phyloP scores from a whole-genome alignment of 2,797 vertebrate genomes.

The Ciconia nigra region DNA sequence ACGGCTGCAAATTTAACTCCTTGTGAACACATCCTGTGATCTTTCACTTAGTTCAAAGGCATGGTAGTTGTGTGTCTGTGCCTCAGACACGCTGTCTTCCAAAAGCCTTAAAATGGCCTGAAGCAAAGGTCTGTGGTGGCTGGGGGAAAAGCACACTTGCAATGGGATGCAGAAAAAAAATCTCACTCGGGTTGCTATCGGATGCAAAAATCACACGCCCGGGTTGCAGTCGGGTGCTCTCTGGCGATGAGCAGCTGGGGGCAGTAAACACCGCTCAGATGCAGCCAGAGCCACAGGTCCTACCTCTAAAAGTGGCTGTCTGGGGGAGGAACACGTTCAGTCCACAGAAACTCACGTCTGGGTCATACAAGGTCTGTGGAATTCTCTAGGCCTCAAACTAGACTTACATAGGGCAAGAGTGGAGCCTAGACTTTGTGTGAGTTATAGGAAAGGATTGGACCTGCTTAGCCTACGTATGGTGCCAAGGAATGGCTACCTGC shows the following conservation, averaged over 20 bases:
- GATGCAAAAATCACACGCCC: neutral
- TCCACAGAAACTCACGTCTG: neutral
- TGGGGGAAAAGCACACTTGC: neutral
- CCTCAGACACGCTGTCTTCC: neutral
- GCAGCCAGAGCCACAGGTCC: neutral
- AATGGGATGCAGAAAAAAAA: neutral
- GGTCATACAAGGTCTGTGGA: neutral
- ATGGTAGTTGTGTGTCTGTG: neutral
- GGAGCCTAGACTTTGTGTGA: neutral
- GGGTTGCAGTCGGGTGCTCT: neutral
- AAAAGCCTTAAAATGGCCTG: neutral
- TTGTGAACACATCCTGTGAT: neutral
- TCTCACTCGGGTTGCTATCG: neutral
- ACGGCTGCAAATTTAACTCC: neutral
- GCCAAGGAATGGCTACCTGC: neutral
- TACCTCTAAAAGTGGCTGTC: neutral
- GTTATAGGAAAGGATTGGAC: neutral
- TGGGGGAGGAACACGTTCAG: neutral
- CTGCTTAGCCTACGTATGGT: neutral
- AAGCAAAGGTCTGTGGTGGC: neutral
- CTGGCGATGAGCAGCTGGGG: neutral
- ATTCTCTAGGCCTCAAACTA: neutral
- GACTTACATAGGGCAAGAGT: neutral
- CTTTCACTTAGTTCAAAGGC: neutral
- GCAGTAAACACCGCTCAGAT: neutral